A percentile compares a stretch with the other conserved stretches of the same genome.
Evolutionary conservation across 2,888 invertebrate species (phyloP).

Genomic region (Tryphoninae sp.): DNA sequence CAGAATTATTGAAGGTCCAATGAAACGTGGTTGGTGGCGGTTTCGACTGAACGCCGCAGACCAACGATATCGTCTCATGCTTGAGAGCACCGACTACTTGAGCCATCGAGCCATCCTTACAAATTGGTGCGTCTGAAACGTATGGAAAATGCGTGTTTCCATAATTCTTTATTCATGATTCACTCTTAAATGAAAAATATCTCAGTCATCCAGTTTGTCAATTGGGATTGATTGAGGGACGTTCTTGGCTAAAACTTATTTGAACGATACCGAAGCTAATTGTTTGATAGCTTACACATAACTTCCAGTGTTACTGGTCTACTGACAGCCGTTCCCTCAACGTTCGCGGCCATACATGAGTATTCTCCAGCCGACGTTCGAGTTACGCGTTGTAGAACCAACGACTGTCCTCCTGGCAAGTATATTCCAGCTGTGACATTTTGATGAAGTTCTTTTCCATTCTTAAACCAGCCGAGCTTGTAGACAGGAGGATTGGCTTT

Average conservation of each 20-base stretch:
- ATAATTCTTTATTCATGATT: not conserved
- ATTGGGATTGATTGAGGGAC: not conserved
- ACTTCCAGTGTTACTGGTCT: slow-evolving; percentile 75
- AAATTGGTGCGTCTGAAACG: slow-evolving; percentile 75
- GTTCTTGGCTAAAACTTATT: not conserved
- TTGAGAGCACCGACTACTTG: slow-evolving; percentile 93
- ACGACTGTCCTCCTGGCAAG: slow-evolving; percentile 89
- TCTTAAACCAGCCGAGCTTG: slow-evolving; percentile 93
- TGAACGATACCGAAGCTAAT: not conserved
- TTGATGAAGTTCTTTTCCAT: slow-evolving; percentile 92
- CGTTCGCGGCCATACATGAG: slow-evolving; percentile 93
- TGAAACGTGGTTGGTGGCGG: slow-evolving; percentile 92
- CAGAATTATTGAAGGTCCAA: slow-evolving; percentile 96
- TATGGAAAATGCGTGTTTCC: slow-evolving; percentile 37
- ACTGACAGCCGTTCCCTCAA: slow-evolving; percentile 88
- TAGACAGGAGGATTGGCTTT: slow-evolving; percentile 92
- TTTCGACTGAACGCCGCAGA: slow-evolving; percentile 94
- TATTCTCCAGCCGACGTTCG: slow-evolving; percentile 93
- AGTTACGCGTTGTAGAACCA: slow-evolving; percentile 92
- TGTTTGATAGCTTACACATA: slow-evolving; percentile 74
- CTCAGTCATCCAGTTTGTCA: not conserved
- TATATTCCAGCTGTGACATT: slow-evolving; percentile 91
- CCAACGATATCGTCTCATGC: slow-evolving; percentile 91
- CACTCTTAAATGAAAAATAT: not conserved
- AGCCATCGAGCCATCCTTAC: slow-evolving; percentile 85